Conservation (phyloP, 2,888 invertebrate genomes). For the Myopa testacea region DNA sequence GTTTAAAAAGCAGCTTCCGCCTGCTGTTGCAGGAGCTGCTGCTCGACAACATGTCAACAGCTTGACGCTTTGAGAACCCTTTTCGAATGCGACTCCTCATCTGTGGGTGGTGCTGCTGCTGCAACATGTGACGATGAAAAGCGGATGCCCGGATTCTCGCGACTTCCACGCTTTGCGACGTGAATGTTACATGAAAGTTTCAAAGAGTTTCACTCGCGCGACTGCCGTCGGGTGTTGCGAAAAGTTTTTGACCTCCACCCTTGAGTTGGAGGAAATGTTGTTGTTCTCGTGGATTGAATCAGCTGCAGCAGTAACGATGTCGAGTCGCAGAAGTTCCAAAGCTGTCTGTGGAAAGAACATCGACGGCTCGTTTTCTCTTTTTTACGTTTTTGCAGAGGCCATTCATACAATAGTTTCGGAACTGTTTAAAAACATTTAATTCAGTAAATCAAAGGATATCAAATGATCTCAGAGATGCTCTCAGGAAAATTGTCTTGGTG, state of each 20-base stretch:
- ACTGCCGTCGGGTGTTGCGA: background rate
- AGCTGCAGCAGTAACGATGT: no score
- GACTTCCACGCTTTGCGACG: background rate
- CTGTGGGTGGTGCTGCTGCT: background rate
- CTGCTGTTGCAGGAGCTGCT: no score
- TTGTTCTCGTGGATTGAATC: no score
- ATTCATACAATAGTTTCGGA: background rate
- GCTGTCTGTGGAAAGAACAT: no score
- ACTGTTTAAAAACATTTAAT: background rate
- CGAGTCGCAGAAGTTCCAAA: no score
- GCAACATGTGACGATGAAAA: slow-evolving; percentile 11
- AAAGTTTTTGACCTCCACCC: background rate
- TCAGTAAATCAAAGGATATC: background rate
- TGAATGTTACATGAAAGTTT: background rate
- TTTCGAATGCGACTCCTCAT: background rate
- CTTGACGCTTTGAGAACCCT: background rate
- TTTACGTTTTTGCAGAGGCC: background rate
- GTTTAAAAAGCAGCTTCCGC: no score
- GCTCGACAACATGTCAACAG: slow-evolving; percentile 16
- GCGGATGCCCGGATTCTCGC: background rate
- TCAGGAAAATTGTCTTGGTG: no score
- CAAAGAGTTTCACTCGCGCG: background rate
- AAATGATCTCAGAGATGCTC: background rate
- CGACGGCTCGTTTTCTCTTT: background rate
- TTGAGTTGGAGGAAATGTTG: background rate